These are phyloP conservation scores for Microcebus murinus DNA, from an alignment of 2,113 vertebrate genomes.

Conservation along the genomic window DNA sequence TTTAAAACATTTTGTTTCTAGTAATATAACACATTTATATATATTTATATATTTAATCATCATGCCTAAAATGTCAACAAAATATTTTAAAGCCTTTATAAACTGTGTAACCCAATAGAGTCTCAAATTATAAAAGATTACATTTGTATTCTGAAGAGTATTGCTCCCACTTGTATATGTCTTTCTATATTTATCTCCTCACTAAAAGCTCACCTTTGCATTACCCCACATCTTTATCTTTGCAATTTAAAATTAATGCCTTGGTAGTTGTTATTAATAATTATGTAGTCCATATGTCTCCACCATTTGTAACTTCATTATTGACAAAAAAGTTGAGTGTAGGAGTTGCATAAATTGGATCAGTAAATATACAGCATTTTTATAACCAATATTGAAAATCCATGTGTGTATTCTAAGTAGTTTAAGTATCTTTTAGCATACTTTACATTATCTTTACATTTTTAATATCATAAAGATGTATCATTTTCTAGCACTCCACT, in stretches of 20 bases:
- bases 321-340: neutral
- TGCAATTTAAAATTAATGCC: neutral
- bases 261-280: neutral
- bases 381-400: neutral
- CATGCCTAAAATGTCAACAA: neutral
- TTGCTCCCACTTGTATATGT: neutral
- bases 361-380: slow-evolving; percentile 28
- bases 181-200: neutral
- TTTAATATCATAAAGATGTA: neutral
- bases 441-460: neutral
- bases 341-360: neutral
- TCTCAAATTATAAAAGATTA: neutral
- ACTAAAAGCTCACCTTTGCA: neutral
- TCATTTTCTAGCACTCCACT: neutral
- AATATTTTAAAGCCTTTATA: slow-evolving; percentile 7
- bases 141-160: neutral
- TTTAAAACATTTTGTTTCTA: slow-evolving; percentile 17
- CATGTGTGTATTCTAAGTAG: neutral
- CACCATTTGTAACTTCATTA: neutral
- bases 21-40: neutral
- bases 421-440: neutral
- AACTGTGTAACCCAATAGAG: neutral
- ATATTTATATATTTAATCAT: no score
- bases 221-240: neutral
- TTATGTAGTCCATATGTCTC: neutral